Base-by-base conservation (phyloP, 2,888 invertebrate species). In the Xanthia icteritia region DNA sequence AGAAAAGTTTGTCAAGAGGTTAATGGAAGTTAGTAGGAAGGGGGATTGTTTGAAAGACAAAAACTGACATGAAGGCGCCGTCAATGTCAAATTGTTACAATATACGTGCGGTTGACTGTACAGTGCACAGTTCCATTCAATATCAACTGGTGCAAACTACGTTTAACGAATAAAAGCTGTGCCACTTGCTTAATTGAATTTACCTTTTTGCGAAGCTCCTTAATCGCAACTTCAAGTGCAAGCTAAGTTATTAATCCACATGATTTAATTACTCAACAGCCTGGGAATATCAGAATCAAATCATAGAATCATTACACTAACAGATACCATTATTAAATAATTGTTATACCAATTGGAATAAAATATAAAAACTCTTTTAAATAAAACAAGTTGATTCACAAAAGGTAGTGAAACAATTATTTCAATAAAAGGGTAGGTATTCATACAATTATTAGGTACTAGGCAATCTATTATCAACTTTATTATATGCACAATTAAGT, bases 211-310 rank as follows among this genome's bases (percentile, higher is more conserved):
- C 15, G 23, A 58, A 65, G 15, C 0, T 15, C 2, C 2, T 45
- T 60, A 23, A 51, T 64, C 6, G 17, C 0, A 15, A 58, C 11
- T 27, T 42, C 6, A 51, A 71, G 71, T 66, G 64, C 69, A 76
- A 60, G 48, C 5, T n/a, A 54, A 66, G 63, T 71, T 15, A 76
- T 76, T 71, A 65, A 71, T 65, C 58, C 13, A 68, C 45, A 39
- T n/a, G 45, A 0, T 68, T 64, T 63, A 70, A 81, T 73, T 63
- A 77, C 71, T 39, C 3, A 17, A 20, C 65, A 63, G 51, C 73
- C 56, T 84, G 77, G 64, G 73, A 81, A 83, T 36, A 39, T 23
- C 36, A 60, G 39, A 68, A 83, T 61, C 51, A 76, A 73, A 71
- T 81, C 63, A 36, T 20, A 70, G 51, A 36, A 76, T 74, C 56